A percentile compares a stretch with the other conserved stretches of the same genome.
Evolutionary conservation across 1,140 invertebrate genomes (phyloP).

Genomic region (Teleopsis dalmanni): DNA sequence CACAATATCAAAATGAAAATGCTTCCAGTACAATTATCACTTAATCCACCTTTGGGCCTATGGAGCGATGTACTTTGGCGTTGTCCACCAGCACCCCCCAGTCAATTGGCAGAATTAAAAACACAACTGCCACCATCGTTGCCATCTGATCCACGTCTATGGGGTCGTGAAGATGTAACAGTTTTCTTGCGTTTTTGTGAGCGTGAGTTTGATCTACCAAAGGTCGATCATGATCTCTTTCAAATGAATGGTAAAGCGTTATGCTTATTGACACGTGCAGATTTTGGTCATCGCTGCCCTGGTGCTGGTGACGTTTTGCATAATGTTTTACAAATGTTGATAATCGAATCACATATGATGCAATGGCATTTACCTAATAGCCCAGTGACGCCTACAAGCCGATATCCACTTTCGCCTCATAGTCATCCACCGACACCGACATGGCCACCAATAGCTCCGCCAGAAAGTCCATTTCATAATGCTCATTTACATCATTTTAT

Average conservation of each 20-base stretch:
- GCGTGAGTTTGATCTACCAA: slow-evolving; percentile 84
- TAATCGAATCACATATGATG: slow-evolving; percentile 67
- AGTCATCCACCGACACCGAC: slow-evolving; percentile 71
- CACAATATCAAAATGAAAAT: slow-evolving; percentile 53
- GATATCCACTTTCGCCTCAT: slow-evolving; percentile 71
- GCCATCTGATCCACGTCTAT: slow-evolving; percentile 78
- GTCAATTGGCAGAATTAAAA: slow-evolving; percentile 74
- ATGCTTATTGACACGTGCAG: slow-evolving; percentile 79
- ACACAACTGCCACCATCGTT: slow-evolving; percentile 71
- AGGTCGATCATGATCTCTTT: slow-evolving; percentile 88
- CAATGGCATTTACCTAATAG: slow-evolving; percentile 71
- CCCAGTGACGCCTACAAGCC: slow-evolving; percentile 73
- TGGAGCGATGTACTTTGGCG: slow-evolving; percentile 75
- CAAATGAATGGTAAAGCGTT: slow-evolving; percentile 97
- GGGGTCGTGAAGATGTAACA: slow-evolving; percentile 83
- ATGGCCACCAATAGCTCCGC: slow-evolving; percentile 57
- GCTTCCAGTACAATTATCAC: slow-evolving; percentile 56
- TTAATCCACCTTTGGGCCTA: slow-evolving; percentile 52
- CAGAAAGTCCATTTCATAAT: slow-evolving; percentile 57
- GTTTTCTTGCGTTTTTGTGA: slow-evolving; percentile 87
- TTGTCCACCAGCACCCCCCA: slow-evolving; percentile 60
- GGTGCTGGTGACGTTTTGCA: slow-evolving; percentile 88
- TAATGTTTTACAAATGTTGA: slow-evolving; percentile 83
- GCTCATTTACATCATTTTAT: slow-evolving; percentile 62
- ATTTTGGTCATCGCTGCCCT: slow-evolving; percentile 82